Evolutionary conservation across 2,113 vertebrate genomes (phyloP).

Genomic region (Bufo gargarizans): DNA sequence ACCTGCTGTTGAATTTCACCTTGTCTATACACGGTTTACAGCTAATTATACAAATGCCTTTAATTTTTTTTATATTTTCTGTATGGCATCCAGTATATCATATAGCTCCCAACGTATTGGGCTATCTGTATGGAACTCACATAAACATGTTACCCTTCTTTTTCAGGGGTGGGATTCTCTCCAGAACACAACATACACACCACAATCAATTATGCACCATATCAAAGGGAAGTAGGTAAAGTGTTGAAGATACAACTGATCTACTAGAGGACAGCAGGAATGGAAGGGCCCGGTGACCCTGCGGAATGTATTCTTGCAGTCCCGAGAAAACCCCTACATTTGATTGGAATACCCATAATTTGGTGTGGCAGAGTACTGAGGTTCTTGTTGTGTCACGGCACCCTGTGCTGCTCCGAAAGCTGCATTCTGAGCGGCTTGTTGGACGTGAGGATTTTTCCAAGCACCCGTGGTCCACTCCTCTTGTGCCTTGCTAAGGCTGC

Average conservation of each 20-base stretch:
- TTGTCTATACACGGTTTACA: background rate
- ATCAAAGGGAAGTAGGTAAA: conserved; percentile 44
- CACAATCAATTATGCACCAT: conserved; percentile 55
- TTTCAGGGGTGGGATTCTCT: conserved; percentile 27
- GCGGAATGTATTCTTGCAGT: conserved; percentile 47
- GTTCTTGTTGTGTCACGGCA: conserved; percentile 82
- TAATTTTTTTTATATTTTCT: background rate
- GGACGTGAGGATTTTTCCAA: conserved; percentile 97
- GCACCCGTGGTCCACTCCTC: conserved; percentile 96
- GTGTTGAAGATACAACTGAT: conserved; percentile 27
- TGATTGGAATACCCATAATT: conserved; percentile 95
- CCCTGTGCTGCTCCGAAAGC: conserved; percentile 92
- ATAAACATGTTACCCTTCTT: background rate
- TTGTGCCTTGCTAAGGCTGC: conserved; percentile 96
- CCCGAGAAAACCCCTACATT: conserved; percentile 77
- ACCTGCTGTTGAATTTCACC: background rate
- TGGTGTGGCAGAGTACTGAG: conserved; percentile 91
- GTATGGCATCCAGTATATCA: background rate
- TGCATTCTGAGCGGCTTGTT: conserved; percentile 91
- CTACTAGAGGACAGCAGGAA: conserved; percentile 36
- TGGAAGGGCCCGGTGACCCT: conserved; percentile 50
- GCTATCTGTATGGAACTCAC: conserved; percentile 7
- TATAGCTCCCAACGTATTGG: background rate
- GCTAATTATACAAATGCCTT: conserved; percentile 8
- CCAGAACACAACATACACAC: conserved; percentile 43